Percentiles rank a stretch among this genome's conserved stretches.
Evolutionary conservation across 1,140 invertebrate species (phyloP).

Genomic region (Meloidogyne floridensis): DNA sequence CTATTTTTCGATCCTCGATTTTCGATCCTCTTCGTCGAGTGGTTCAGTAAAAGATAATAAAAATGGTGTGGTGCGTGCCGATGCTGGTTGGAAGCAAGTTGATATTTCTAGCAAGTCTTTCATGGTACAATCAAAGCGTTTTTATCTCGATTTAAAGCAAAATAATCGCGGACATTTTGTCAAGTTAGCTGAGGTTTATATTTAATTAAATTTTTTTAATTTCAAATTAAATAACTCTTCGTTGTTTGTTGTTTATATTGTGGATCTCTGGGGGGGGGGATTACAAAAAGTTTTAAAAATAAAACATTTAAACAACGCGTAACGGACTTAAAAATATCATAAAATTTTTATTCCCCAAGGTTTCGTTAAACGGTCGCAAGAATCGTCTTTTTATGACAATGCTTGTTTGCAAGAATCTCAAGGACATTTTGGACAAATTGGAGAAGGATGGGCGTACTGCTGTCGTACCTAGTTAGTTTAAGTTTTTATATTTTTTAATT

Average conservation of each 20-base stretch:
- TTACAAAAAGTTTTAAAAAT: no score
- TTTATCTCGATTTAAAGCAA: slow-evolving; percentile 46
- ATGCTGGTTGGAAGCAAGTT: slow-evolving; percentile 24
- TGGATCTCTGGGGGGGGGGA: no score
- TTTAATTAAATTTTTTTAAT: neutral
- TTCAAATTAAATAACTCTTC: no score
- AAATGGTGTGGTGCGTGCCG: slow-evolving; percentile 27
- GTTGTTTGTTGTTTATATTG: no score
- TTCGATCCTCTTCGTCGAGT: slow-evolving; percentile 13
- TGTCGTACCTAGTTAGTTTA: neutral
- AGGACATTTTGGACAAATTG: slow-evolving; percentile 41
- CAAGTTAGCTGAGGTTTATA: slow-evolving; percentile 46
- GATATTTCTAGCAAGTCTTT: slow-evolving; percentile 44
- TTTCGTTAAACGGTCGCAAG: slow-evolving; percentile 33
- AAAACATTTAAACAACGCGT: neutral
- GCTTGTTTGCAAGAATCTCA: slow-evolving; percentile 41
- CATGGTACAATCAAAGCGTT: slow-evolving; percentile 47
- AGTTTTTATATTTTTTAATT: neutral
- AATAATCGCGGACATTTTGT: slow-evolving; percentile 47
- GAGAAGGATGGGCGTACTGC: slow-evolving; percentile 2
- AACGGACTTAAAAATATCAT: no score
- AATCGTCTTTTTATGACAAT: slow-evolving; percentile 42
- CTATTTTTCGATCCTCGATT: no score
- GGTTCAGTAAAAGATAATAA: slow-evolving; percentile 33
- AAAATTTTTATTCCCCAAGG: slow-evolving; percentile 17